Conservation (phyloP, 2,113 vertebrate species). For the Corvus hawaiiensis region DNA sequence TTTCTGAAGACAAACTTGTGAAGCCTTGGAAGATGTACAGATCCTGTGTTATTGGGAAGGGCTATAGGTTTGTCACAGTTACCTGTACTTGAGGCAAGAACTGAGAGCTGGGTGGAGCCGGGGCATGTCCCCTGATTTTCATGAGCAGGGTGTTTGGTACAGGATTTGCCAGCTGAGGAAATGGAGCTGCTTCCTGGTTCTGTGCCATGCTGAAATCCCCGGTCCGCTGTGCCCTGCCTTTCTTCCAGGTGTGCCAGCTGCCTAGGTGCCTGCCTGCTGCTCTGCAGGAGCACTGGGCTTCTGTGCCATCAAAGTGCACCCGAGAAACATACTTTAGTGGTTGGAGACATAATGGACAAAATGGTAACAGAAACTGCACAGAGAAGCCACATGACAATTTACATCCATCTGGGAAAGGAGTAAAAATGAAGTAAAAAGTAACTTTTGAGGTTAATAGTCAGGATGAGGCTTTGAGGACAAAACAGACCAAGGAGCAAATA, state of each 20-base stretch:
- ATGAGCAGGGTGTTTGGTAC: not conserved
- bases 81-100: not conserved
- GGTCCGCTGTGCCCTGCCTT: accelerated
- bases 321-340: accelerated
- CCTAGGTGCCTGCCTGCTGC: not conserved
- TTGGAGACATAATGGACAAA: not conserved
- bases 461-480: not conserved
- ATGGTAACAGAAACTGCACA: not conserved
- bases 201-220: accelerated
- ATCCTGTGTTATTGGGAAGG: not conserved
- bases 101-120: not conserved
- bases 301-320: accelerated
- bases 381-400: not conserved
- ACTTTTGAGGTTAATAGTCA: not conserved
- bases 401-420: accelerated
- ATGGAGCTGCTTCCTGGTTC: not conserved
- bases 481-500: not conserved
- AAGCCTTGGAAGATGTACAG: not conserved
- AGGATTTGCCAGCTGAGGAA: not conserved
- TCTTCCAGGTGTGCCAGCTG: not conserved
- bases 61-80: not conserved
- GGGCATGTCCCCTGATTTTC: not conserved
- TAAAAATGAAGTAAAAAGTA: not conserved
- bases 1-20: not conserved
- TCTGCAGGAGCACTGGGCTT: not conserved